These are phyloP conservation scores for Teleogryllus occipitalis DNA, from an alignment of 1,140 invertebrate species.

Conservation along the genomic window DNA sequence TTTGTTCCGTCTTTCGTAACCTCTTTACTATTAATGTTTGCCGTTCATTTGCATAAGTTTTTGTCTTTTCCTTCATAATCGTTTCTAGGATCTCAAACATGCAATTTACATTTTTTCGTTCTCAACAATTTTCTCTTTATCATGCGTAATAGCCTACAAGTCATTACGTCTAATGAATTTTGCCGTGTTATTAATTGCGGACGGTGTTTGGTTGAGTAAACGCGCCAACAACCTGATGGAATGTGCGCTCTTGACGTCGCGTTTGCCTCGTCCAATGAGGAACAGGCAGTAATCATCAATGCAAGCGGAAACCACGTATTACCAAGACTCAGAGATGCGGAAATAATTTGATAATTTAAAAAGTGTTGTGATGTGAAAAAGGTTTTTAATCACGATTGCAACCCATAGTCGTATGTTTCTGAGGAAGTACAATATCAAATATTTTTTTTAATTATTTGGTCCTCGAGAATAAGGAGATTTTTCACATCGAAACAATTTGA, in stretches of 20 bases:
- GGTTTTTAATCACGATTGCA: too few relatives aligned
- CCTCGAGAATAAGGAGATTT: too few relatives aligned
- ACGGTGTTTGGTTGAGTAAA: not conserved
- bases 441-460: too few relatives aligned
- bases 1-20: not conserved
- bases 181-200: not conserved
- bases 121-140: constrained; percentile 5
- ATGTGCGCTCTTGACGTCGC: not conserved
- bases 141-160: not conserved
- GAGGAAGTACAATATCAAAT: too few relatives aligned
- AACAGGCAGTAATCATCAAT: not conserved
- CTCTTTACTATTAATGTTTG: not conserved
- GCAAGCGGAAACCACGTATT: too few relatives aligned
- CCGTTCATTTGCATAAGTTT: not conserved
- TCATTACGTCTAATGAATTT: not conserved
- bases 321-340: not conserved
- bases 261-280: not conserved
- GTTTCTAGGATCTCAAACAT: not conserved
- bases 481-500: too few relatives aligned
- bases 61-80: not conserved
- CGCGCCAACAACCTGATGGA: not conserved
- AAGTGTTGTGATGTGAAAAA: too few relatives aligned
- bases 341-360: too few relatives aligned
- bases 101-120: constrained; percentile 1
- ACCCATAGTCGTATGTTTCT: too few relatives aligned